A percentile compares a stretch with the other conserved stretches of the same genome.
phyloP scores from a whole-genome alignment of 2,113 vertebrate genomes.

The Tupaia chinensis region DNA sequence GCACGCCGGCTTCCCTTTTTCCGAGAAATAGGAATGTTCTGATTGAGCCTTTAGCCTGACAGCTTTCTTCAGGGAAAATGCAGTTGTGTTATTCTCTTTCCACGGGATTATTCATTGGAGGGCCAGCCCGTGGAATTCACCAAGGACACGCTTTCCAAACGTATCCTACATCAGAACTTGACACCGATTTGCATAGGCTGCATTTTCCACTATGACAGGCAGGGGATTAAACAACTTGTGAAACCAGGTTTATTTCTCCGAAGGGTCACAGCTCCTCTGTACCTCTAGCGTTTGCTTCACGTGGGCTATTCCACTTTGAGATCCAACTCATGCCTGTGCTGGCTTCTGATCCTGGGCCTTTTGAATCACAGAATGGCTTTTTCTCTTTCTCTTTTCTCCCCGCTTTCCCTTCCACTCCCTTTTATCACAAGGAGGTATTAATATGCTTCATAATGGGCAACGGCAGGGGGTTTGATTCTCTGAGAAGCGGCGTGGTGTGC shows the following conservation, averaged over 20 bases:
- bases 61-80: constrained; percentile 47
- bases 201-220: not conserved
- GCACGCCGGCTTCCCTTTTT: constrained; percentile 36
- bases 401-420: not conserved
- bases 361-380: constrained; percentile 27
- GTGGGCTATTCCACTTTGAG: not conserved
- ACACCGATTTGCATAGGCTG: not conserved
- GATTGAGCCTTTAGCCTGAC: constrained; percentile 25
- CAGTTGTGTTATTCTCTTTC: not conserved
- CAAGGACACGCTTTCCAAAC: not conserved
- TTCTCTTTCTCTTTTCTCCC: not conserved
- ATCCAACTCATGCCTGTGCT: not conserved
- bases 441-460: constrained; percentile 58
- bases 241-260: not conserved
- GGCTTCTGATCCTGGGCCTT: not conserved
- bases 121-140: not conserved
- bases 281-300: not conserved
- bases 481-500: not conserved
- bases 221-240: not conserved
- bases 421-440: constrained; percentile 70
- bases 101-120: not conserved
- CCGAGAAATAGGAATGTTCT: constrained; percentile 10
- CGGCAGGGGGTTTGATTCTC: constrained; percentile 14
- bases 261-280: not conserved
- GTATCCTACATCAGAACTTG: not conserved